These are phyloP conservation scores for Aleiodes alternator DNA, from an alignment of 2,888 invertebrate genomes.

Conservation along the genomic window DNA sequence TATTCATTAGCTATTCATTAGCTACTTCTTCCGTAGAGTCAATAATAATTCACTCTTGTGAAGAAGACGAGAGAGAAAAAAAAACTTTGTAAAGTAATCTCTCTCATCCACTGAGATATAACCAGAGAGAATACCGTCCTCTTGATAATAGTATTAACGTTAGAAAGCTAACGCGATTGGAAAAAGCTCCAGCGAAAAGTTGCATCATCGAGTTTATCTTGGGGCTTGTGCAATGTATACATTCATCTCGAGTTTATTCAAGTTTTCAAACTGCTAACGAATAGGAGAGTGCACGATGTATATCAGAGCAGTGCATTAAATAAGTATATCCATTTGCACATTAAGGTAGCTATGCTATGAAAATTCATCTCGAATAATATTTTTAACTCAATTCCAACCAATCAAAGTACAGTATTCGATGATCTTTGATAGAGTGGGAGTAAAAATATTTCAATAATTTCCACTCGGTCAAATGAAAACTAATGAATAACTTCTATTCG, in stretches of 20 bases:
- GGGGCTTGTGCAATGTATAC: conserved; percentile 11
- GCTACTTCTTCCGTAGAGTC: neutral
- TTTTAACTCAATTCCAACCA: no score
- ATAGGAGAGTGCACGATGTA: conserved; percentile 16
- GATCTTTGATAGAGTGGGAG: no score
- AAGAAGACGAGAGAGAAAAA: conserved; percentile 3
- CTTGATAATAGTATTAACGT: conserved; percentile 32
- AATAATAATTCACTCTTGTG: conserved; percentile 27
- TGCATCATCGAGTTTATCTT: conserved; percentile 23
- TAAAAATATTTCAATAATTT: no score
- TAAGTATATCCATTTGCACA: conserved; percentile 11
- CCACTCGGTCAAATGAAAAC: no score
- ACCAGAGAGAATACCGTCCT: conserved; percentile 16
- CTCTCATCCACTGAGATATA: neutral
- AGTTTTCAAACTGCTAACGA: conserved; percentile 23
- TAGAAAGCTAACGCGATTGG: conserved; percentile 19
- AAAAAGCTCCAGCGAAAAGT: conserved; percentile 15
- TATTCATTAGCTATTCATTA: conserved; percentile 33
- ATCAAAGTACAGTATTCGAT: no score
- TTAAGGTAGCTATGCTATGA: neutral
- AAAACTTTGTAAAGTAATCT: conserved; percentile 24
- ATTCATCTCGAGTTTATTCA: conserved; percentile 11
- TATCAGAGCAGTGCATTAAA: conserved; percentile 6
- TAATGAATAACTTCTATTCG: no score
- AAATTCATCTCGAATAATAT: no score